Base-by-base conservation (phyloP, 2,113 vertebrate species). In the Marmota flaviventris region DNA sequence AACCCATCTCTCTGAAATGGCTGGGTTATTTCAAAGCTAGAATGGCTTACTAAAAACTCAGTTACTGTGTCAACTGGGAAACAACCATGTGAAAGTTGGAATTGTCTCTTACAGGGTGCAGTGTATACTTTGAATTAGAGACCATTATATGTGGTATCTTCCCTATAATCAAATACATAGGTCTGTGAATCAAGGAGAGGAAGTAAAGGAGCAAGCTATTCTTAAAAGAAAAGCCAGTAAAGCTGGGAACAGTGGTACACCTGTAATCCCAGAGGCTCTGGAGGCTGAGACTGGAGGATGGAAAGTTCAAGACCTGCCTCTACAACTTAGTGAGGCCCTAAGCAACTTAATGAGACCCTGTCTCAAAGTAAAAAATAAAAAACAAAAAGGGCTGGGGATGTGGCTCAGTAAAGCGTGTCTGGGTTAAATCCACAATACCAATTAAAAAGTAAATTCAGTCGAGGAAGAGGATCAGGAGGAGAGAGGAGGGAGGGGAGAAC, bases 171-270 rank as follows among this genome's bases (percentile, higher is more conserved):
- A 84, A 63, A 82, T 13, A 78, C 11, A 73, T n/a, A n/a, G 8
- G 45, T 72, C 27, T 72, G 7, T n/a, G 78, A 92, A 86, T 76
- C 32, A 78, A 86, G 27, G 56, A 24, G 4, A 11, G 0, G 39
- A 65, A 48, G 5, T 67, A 91, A 92, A 72, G 69, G 61, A 73
- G 10, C 48, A 86, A 56, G 29, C 18, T 32, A 0, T 70, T 56
- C 73, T 96, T 22, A 87, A 97, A 95, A 83, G 17, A 18, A 14
- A 89, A 79, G 22, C 61, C 61, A 63, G 9, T 25, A 63, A 7
- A 8, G 34, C 67, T 7, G 8, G 67, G 29, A 9, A 16, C 16
- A 3, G 67, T n/a, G 32, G 67, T 7, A 17, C 14, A 69, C 32
- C 32, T 69, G 14, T 69, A 69, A n/a, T 69, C 32, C 65, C 67